Percentiles rank a stretch among this genome's conserved stretches.
Evolutionary conservation across 1,140 invertebrate genomes (phyloP).

Genomic region (Drosophila asahinai): DNA sequence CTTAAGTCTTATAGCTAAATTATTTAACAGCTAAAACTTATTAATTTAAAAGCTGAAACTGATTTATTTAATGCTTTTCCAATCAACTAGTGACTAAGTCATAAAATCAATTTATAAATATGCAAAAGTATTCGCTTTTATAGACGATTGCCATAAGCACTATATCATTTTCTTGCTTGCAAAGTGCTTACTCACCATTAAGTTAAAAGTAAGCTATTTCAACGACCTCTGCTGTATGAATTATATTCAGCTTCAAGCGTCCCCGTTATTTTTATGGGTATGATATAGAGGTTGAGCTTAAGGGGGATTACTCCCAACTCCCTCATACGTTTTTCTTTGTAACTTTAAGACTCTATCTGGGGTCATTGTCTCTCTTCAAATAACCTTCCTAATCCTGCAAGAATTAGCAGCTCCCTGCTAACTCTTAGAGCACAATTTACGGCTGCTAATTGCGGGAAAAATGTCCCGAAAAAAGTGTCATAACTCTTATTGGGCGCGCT

Average conservation of each 20-base stretch:
- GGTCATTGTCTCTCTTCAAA: background rate
- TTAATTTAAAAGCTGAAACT: no score
- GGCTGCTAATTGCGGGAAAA: slow-evolving; percentile 30
- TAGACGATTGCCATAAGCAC: slow-evolving; percentile 1
- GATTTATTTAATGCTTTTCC: background rate
- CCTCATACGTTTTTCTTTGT: background rate
- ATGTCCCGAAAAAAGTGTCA: slow-evolving; percentile 18
- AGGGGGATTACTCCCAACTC: slow-evolving; percentile 8
- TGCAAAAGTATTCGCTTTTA: slow-evolving; percentile 7
- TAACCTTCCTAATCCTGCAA: background rate
- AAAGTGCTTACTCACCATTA: slow-evolving; percentile 10
- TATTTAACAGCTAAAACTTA: no score
- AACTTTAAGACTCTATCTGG: background rate
- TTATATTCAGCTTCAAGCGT: background rate
- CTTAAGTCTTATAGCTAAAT: no score
- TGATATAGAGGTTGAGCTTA: slow-evolving; percentile 9
- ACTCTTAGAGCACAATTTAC: background rate
- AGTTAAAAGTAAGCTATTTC: background rate
- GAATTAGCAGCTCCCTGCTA: slow-evolving; percentile 26
- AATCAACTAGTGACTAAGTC: background rate
- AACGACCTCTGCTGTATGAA: slow-evolving; percentile 6
- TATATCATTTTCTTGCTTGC: background rate
- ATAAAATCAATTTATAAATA: background rate
- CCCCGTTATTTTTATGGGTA: slow-evolving; percentile 17
- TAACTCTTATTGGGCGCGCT: slow-evolving; percentile 36